Base-by-base conservation (phyloP, 1,140 invertebrate species). In the Chelonus insularis region DNA sequence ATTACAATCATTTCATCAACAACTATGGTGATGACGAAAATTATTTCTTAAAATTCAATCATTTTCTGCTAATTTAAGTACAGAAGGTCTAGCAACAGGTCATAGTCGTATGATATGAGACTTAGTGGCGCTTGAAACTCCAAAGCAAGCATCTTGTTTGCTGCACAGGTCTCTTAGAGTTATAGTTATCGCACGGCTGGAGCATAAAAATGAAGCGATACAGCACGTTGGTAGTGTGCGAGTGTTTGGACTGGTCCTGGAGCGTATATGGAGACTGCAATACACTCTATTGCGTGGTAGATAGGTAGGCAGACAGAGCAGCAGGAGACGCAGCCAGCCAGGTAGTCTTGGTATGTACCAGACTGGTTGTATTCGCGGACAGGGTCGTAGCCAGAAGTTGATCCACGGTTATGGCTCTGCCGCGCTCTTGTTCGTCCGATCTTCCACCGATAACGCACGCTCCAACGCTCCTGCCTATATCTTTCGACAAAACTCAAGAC, bases 321-420 rank as follows among this genome's bases (percentile, higher is more conserved):
- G 41, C 41, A 43, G 41, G 41, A 43, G 41, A 43, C 14, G 55
- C 39, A 25, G 43, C 55, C 55, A 57, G 55, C 55, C 39, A 57
- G 41, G 55, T 57, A 57, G 55, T 47, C 55, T 43, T 16, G 39
- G 41, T 45, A 57, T 57, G 55, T 57, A 45, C 21, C 20, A 45
- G 39, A 45, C 32, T 57, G 55, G 55, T 57, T 57, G 41, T 57
- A 57, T 57, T 57, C 43, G 65, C 34, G 57, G 60, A 69, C 68
- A 68, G 66, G 62, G 65, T 62, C 66, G 64, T 69, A 68, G 71
- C 65, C 72, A 72, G 65, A 71, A 68, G 67, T 72, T 77, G 72
- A 75, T 77, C 70, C 68, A 77, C 68, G 72, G 74, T 75, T 77
- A 77, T 74, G 66, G 68, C 64, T 55, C 45, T 39, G 56, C 55